Evolutionary conservation across 2,888 invertebrate genomes (phyloP).

Genomic region (Melanophora roralis): DNA sequence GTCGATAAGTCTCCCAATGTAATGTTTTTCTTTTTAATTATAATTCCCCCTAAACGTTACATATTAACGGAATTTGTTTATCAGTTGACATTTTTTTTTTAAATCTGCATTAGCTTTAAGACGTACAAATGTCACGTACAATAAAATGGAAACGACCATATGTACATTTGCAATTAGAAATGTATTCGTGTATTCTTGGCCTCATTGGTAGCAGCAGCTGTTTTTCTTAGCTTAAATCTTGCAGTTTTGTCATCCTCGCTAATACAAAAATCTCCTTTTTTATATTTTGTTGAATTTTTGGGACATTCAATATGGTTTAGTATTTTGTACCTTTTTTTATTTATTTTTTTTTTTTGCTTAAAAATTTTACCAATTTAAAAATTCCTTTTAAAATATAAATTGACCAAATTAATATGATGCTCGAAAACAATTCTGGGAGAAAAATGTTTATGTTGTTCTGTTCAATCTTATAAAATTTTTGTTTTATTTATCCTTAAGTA

Average conservation of each 20-base stretch:
- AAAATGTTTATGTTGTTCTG: slow-evolving; percentile 69
- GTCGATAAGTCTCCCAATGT: no score
- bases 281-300: slow-evolving; percentile 51
- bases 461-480: slow-evolving; percentile 13
- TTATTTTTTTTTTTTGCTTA: not conserved
- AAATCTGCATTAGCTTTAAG: no score
- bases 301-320: slow-evolving; percentile 53
- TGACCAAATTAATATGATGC: slow-evolving; percentile 77
- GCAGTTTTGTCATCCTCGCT: slow-evolving; percentile 20
- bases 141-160: no score
- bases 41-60: no score
- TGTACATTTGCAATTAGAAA: no score
- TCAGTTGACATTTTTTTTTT: no score
- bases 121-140: no score
- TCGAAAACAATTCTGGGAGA: slow-evolving; percentile 77
- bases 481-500: slow-evolving; percentile 21
- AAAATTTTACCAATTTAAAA: slow-evolving; percentile 76
- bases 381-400: slow-evolving; percentile 78
- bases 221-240: slow-evolving; percentile 46
- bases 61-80: no score
- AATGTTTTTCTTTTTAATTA: no score
- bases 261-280: slow-evolving; percentile 34
- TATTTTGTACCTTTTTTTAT: slow-evolving; percentile 22
- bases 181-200: not conserved
- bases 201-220: slow-evolving; percentile 39